phyloP scores from a whole-genome alignment of 2,113 vertebrate species.

The Loxodonta africana region DNA sequence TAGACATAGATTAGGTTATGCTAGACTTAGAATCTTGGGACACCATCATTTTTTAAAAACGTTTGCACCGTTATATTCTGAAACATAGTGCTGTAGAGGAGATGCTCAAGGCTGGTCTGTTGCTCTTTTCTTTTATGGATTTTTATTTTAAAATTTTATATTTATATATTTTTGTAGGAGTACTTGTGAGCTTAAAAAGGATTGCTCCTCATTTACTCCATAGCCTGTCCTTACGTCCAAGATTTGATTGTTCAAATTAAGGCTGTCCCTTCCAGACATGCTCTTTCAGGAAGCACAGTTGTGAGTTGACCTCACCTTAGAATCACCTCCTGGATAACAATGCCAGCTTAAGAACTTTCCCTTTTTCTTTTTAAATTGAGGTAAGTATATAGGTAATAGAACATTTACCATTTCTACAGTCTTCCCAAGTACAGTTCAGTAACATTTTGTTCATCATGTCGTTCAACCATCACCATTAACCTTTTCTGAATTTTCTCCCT shows the following conservation, averaged over 20 bases:
- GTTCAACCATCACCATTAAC: too few relatives aligned
- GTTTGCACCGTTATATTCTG: neutral
- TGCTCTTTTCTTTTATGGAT: slow-evolving; percentile 30
- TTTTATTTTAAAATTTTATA: slow-evolving; percentile 59
- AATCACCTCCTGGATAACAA: neutral
- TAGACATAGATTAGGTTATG: neutral
- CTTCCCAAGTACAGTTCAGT: too few relatives aligned
- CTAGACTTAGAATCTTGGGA: neutral
- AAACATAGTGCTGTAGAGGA: neutral
- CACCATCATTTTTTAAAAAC: neutral
- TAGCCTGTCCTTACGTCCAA: neutral
- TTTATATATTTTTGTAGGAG: slow-evolving; percentile 19
- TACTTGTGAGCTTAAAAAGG: slow-evolving; percentile 30
- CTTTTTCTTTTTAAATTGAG: too few relatives aligned
- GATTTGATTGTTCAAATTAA: slow-evolving; percentile 45
- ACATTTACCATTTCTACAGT: too few relatives aligned
- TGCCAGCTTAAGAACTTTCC: neutral
- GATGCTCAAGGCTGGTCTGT: neutral
- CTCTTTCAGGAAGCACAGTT: neutral
- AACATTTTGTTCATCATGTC: too few relatives aligned
- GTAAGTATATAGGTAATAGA: too few relatives aligned
- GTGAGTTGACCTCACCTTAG: neutral
- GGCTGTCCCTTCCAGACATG: neutral
- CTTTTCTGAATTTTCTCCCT: too few relatives aligned
- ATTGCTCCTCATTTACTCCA: neutral